Evolutionary conservation across 1,140 invertebrate species (phyloP), one percentile per base, ranked within the genome.

Genomic region (Riptortus pedestris): DNA sequence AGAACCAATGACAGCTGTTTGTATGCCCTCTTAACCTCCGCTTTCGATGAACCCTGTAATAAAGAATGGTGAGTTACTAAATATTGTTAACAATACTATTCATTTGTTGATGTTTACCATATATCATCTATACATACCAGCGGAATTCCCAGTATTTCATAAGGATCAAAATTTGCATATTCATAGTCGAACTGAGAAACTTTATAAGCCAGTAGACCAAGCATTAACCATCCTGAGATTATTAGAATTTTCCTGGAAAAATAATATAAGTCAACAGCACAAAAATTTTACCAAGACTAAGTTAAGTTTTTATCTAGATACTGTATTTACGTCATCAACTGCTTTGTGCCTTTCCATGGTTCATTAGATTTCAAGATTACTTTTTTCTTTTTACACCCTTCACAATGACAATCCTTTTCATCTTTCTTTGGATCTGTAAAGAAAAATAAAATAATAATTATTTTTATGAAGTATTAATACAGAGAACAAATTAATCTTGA

Each of bases 161-260:
- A 99, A 0, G 96, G 96, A 81, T 99, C 96, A 82, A 97, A 99
- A 76, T 96, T 98, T 18, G 93, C 88, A 84, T 95, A 91, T 78
- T 97, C 93, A 78, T 96, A 92, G 73, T 98, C 93, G 77, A 98
- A 93, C 76, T 96, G 90, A 0, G 93, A 93, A 9, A 97, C 92
- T 83, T 97, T 96, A 74, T 97, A 97, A 1, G 91, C 88, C 63
- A 98, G 77, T 58, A 93, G 82, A 48, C 87, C 79, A 71, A 99
- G 83, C 26, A 92, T 73, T 4, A 87, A 76, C 96, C 96, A 99
- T 64, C 93, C 93, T 67, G 87, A 73, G 28, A 95, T 78, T 29
- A 98, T 77, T 11, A 79, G 69, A 47, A 83, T 68, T 78, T 86
- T 83, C 66, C 85, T 87, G 68, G 38, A 79, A 79, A 55, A 31